Evolutionary conservation across 2,888 invertebrate genomes (phyloP), one percentile per base, ranked within the genome.

Genomic region (Cataglyphis albicans): DNA sequence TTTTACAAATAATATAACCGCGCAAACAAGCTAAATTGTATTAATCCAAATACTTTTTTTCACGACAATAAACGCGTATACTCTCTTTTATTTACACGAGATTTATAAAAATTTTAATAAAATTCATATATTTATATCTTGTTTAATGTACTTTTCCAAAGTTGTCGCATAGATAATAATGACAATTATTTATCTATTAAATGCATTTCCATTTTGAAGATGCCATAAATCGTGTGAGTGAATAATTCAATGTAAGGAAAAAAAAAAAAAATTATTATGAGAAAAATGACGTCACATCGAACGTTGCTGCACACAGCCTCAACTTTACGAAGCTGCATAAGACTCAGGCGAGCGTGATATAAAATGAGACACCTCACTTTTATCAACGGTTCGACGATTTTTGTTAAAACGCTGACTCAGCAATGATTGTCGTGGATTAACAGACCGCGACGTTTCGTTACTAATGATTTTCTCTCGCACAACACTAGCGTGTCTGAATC

Each of bases 361-460:
- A 70, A 67, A 82, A 70, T 41, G 44, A 68, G 61, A 70, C 57
- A 72, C 73, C 76, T 59, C 21, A 44, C 63, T 64, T 86, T 81
- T 82, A 85, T 87, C 85, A 70, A 84, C 55, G 32, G 55, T 70
- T 67, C 57, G 57, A n/a, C 70, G 82, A 87, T 85, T 84, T 89
- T 88, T 86, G 70, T 83, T 61, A 65, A 87, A 82, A 65, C 76
- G 81, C 64, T 86, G 88, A 88, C 87, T 89, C 88, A 87, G 74
- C 88, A 83, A 86, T 89, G 86, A 89, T 87, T 88, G 88, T 84
- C 80, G 70, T 35, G 86, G 52, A 68, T 89, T 88, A 89, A 88
- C 87, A 87, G 88, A 87, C 86, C 87, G 89, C 86, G 87, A 88
- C 88, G 81, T 83, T 83, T 88, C 76, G 88, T 82, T 76, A 61